Evolutionary conservation across 2,888 invertebrate species (phyloP).

Genomic region (Lacanobia oleracea): DNA sequence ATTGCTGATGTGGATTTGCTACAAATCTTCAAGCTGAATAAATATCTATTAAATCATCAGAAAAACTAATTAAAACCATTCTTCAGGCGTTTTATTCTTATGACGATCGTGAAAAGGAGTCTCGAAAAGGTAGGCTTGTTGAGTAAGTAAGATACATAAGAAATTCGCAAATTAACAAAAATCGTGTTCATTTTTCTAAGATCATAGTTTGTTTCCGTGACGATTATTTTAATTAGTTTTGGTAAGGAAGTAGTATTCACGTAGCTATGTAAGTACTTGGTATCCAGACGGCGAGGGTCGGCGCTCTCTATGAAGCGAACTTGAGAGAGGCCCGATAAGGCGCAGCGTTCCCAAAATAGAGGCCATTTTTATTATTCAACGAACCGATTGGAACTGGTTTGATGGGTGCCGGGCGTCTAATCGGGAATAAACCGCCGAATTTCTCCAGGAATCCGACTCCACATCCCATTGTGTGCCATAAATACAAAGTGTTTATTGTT

Average conservation of each 20-base stretch:
- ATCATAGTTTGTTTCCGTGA: conserved; percentile 44
- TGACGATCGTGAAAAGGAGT: neutral
- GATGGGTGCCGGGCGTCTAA: conserved; percentile 79
- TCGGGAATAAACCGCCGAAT: conserved; percentile 77
- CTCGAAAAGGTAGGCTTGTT: neutral
- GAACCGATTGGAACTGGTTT: conserved; percentile 86
- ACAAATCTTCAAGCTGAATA: neutral
- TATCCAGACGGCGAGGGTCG: conserved; percentile 67
- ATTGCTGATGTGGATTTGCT: conserved; percentile 6
- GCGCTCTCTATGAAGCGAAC: conserved; percentile 69
- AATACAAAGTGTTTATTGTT: conserved; percentile 7
- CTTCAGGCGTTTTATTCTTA: neutral
- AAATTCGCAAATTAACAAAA: conserved; percentile 25
- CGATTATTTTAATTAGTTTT: conserved; percentile 54
- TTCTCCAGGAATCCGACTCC: conserved; percentile 70
- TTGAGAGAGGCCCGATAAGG: conserved; percentile 80
- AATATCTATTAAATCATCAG: neutral
- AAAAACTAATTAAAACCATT: neutral
- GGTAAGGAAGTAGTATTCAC: conserved; percentile 45
- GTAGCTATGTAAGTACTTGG: conserved; percentile 44
- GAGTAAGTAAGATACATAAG: neutral
- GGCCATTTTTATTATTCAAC: conserved; percentile 84
- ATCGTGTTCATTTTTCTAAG: conserved; percentile 18
- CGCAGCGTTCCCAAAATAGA: conserved; percentile 87
- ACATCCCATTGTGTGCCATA: conserved; percentile 25